Evolutionary conservation across 2,797 vertebrate species (phyloP).

Genomic region (Harpagifer antarcticus): DNA sequence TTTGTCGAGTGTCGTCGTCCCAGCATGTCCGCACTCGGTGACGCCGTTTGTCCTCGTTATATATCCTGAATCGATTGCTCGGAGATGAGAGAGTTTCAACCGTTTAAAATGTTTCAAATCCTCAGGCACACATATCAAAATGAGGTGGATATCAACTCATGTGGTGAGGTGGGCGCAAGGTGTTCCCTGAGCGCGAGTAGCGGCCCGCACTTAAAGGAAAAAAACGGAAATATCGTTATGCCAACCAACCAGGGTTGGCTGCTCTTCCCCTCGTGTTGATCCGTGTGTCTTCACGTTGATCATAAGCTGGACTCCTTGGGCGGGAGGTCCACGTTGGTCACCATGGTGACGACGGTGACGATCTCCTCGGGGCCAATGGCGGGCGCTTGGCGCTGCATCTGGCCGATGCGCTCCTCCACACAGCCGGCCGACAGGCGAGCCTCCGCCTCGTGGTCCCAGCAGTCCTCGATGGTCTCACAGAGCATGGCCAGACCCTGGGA

Average conservation of each 20-base stretch:
- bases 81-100: slow-evolving; percentile 33
- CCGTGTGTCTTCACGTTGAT: slow-evolving; percentile 71
- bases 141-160: slow-evolving; percentile 67
- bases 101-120: slow-evolving; percentile 54
- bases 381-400: slow-evolving; percentile 96
- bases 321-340: slow-evolving; percentile 98
- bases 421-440: slow-evolving; percentile 96
- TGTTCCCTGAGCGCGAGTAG: slow-evolving; percentile 77
- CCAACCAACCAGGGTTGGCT: slow-evolving; percentile 78
- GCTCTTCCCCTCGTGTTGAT: slow-evolving; percentile 46
- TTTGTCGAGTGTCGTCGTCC: slow-evolving; percentile 45
- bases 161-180: slow-evolving; percentile 68
- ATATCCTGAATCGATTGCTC: slow-evolving; percentile 63
- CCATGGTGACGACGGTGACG: slow-evolving; percentile 97
- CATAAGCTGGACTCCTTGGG: slow-evolving; percentile 99
- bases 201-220: slow-evolving; percentile 69
- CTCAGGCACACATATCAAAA: slow-evolving; percentile 72
- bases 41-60: neutral
- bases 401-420: slow-evolving; percentile 95
- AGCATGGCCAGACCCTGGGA: slow-evolving; percentile 94
- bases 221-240: neutral
- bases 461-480: slow-evolving; percentile 98
- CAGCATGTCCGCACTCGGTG: slow-evolving; percentile 34
- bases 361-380: slow-evolving; percentile 95
- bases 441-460: slow-evolving; percentile 99